These are phyloP conservation scores for Atopsyche davidsoni DNA, from an alignment of 1,140 invertebrate genomes.

Conservation along the genomic window DNA sequence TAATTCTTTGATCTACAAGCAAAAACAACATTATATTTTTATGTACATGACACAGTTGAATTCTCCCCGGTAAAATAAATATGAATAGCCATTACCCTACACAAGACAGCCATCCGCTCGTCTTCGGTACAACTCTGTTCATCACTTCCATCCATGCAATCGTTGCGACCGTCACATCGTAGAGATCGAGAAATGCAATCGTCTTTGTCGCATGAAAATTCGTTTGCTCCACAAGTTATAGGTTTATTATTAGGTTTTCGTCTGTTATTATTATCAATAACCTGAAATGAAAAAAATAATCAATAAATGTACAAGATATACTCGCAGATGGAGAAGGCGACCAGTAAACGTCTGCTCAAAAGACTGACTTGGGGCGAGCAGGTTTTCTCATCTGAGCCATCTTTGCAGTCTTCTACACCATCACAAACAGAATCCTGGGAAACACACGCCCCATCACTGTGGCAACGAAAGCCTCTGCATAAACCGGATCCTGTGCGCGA, in stretches of 20 bases:
- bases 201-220: constrained; percentile 42
- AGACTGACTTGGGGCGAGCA: constrained; percentile 12
- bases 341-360: no score
- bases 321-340: background rate
- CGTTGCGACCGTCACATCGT: constrained; percentile 61
- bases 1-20: constrained; percentile 32
- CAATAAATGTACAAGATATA: background rate
- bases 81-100: constrained; percentile 24
- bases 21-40: constrained; percentile 12
- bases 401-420: constrained; percentile 57
- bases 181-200: constrained; percentile 58
- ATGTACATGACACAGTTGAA: no score
- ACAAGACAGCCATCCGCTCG: constrained; percentile 27
- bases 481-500: constrained; percentile 56
- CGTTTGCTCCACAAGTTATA: constrained; percentile 29
- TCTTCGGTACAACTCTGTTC: constrained; percentile 49
- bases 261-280: background rate
- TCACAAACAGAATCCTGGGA: constrained; percentile 55
- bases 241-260: constrained; percentile 11
- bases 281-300: no score
- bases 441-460: constrained; percentile 63
- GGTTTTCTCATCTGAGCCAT: constrained; percentile 62
- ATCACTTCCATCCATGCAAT: constrained; percentile 75
- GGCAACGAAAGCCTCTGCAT: constrained; percentile 52
- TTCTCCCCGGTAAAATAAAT: background rate